Percentiles rank a stretch among this genome's conserved stretches.
Evolutionary conservation across 1,140 invertebrate species (phyloP).

Genomic region (Rhagoletis pomonella): DNA sequence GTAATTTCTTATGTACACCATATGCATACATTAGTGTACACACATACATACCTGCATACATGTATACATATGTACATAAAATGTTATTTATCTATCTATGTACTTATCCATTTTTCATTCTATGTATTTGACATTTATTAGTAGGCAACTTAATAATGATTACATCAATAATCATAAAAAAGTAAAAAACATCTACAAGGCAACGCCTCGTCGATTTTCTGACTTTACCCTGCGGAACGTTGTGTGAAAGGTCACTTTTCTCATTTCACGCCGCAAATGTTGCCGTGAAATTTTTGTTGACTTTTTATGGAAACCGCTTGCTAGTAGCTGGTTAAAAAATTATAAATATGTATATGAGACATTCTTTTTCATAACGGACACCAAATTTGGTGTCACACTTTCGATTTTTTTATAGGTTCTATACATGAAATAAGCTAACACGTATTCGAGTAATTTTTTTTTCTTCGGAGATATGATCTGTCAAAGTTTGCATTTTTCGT

Average conservation of each 20-base stretch:
- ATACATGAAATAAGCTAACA: no score
- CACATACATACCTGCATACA: neutral
- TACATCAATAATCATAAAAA: constrained; percentile 16
- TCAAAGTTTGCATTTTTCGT: no score
- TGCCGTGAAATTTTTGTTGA: neutral
- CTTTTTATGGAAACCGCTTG: neutral
- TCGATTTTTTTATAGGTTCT: no score
- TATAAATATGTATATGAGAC: no score
- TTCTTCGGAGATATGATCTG: no score
- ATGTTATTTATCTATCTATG: neutral
- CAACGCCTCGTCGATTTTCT: neutral
- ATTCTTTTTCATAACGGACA: no score
- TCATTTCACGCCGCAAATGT: neutral
- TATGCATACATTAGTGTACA: neutral
- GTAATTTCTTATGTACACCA: constrained; percentile 13
- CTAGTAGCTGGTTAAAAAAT: no score
- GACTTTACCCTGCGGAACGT: neutral
- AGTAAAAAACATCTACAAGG: neutral
- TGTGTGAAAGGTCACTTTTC: neutral
- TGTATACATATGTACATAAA: neutral
- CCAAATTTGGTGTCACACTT: no score
- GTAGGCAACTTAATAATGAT: neutral
- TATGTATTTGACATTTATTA: neutral
- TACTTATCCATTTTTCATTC: neutral
- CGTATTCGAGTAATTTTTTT: no score